A percentile compares a stretch with the other conserved stretches of the same genome.
These are phyloP conservation scores for Blastobasis lacticolella DNA, from an alignment of 2,888 invertebrate genomes.

Conservation along the genomic window DNA sequence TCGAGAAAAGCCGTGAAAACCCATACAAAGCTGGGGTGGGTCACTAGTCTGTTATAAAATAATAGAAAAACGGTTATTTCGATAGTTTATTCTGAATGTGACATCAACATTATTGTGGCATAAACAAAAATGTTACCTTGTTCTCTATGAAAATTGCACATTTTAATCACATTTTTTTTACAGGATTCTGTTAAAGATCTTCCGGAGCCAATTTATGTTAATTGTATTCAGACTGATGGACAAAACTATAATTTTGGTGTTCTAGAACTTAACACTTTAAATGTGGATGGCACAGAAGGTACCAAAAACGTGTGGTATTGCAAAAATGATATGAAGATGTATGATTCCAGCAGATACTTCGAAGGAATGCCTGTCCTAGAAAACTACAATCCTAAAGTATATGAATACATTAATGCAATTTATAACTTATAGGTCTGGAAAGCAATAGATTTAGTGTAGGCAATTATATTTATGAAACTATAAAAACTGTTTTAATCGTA, in stretches of 20 bases:
- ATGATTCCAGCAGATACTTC: slow-evolving; percentile 77
- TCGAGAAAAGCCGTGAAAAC: no score
- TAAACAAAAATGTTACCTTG: no score
- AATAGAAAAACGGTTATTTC: no score
- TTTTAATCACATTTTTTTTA: slow-evolving; percentile 16
- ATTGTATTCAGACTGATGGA: slow-evolving; percentile 88
- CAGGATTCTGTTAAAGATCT: slow-evolving; percentile 77
- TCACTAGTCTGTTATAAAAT: no score
- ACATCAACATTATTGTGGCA: no score
- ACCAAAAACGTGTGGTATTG: slow-evolving; percentile 88
- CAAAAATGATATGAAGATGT: slow-evolving; percentile 77
- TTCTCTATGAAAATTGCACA: slow-evolving; percentile 4
- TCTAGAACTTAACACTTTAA: slow-evolving; percentile 87
- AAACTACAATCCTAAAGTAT: slow-evolving; percentile 86
- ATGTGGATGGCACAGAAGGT: slow-evolving; percentile 73
- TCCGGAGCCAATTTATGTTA: slow-evolving; percentile 85
- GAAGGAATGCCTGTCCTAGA: slow-evolving; percentile 78
- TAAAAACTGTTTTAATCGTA: no score
- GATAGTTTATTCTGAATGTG: no score
- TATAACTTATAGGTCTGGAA: slow-evolving; percentile 75
- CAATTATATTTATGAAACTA: no score
- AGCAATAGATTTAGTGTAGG: no score
- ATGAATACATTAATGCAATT: slow-evolving; percentile 85
- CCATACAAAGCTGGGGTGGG: no score
- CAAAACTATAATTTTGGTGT: slow-evolving; percentile 85